phyloP scores from a whole-genome alignment of 2,113 vertebrate species.

The Capreolus pygargus region DNA sequence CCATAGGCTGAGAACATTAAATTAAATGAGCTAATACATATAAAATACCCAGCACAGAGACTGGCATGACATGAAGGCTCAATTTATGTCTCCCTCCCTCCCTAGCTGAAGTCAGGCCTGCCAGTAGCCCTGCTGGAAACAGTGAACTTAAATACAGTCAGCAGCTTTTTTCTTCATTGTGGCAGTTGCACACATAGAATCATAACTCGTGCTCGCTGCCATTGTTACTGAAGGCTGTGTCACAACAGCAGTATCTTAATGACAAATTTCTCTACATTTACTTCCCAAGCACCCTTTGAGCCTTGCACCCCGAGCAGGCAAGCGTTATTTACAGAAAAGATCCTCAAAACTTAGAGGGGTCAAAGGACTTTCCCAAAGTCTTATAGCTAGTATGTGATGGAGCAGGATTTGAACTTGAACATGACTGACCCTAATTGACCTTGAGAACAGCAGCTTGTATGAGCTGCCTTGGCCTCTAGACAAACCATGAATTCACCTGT shows the following conservation, averaged over 20 bases:
- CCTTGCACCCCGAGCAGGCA: not conserved
- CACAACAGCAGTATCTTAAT: not conserved
- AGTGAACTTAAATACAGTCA: not conserved
- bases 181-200: not conserved
- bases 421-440: not conserved
- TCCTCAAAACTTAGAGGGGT: not conserved
- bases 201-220: not conserved
- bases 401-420: slow-evolving; percentile 20
- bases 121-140: not conserved
- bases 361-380: not conserved
- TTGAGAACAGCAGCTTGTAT: not conserved
- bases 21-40: not conserved
- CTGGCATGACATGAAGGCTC: not conserved
- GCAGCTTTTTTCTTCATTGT: not conserved
- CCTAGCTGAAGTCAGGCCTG: not conserved
- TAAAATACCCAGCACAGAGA: not conserved
- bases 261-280: not conserved
- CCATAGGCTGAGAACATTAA: not conserved
- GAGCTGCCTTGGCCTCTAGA: not conserved
- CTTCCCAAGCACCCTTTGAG: not conserved
- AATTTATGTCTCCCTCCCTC: not conserved
- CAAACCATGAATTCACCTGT: not conserved
- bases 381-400: not conserved
- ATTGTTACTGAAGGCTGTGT: not conserved
- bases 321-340: not conserved